Base-by-base conservation (phyloP, 2,113 vertebrate species). In the Scartelaos histophorus region DNA sequence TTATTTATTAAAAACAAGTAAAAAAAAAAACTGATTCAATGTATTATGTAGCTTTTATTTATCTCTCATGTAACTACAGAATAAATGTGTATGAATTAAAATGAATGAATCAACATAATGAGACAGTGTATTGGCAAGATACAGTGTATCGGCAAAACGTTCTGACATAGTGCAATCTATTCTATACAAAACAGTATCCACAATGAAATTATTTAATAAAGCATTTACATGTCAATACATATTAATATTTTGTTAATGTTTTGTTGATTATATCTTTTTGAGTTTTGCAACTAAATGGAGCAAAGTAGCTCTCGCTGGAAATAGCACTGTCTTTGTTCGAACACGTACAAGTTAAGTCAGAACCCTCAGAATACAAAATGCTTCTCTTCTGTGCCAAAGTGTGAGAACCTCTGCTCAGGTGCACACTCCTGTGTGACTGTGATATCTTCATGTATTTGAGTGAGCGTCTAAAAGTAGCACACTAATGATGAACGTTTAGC, bases 401-500 rank as follows among this genome's bases (percentile, higher is more conserved):
- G 19, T 13, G 0, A 35, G 5, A 19, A 79, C n/a, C n/a, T 83
- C 73, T 70, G 64, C 53, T 83, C 71, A 78, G 66, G 67, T n/a
- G 16, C 58, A 25, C 13, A 54, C n/a, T 7, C 49, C 19, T 51
- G 49, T 51, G 49, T 61, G 25, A 9, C 16, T 34, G 29, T 35
- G 61, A 64, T 38, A 38, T 64, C 29, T 64, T 64, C 61, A 38
- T 64, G 34, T 73, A 66, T 74, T 43, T 82, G 81, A 88, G 77
- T 70, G 69, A 89, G 69, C 64, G 76, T 70, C 67, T 74, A 38
- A 76, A 78, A 71, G 83, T 51, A 61, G 73, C 81, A 46, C 60
- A 57, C 79, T 88, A 89, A 88, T 84, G 87, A 89, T 79, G 76
- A 70, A 74, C 88, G 77, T 88, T 90, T 88, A 89, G 87, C 87